These are phyloP conservation scores for Formica aserva DNA, from an alignment of 2,888 invertebrate genomes.

Conservation along the genomic window DNA sequence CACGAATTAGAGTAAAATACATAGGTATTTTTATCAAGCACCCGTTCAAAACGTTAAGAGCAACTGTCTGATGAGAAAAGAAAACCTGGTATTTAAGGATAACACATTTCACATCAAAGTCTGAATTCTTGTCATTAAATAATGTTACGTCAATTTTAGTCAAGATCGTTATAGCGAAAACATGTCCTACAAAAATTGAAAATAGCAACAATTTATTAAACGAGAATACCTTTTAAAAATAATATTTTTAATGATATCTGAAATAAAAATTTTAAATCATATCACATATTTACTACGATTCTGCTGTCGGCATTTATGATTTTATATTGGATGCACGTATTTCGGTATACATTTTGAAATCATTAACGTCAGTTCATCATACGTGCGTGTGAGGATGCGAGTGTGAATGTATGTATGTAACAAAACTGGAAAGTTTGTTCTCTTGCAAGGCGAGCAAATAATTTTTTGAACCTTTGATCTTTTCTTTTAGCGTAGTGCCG, in stretches of 20 bases:
- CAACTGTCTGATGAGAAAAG: conserved; percentile 23
- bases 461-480: conserved; percentile 64
- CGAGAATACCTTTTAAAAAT: not conserved
- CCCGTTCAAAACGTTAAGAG: conserved; percentile 30
- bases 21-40: conserved; percentile 48
- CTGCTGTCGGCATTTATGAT: conserved; percentile 21
- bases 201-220: conserved; percentile 3
- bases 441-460: conserved; percentile 46
- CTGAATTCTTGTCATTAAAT: not conserved
- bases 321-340: conserved; percentile 17
- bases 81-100: not conserved
- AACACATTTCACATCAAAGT: not conserved
- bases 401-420: not conserved
- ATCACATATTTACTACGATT: not conserved
- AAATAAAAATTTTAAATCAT: not conserved
- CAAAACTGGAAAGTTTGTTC: conserved; percentile 52
- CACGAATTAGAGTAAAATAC: conserved; percentile 54
- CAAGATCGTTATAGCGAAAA: not conserved
- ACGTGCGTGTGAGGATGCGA: not conserved
- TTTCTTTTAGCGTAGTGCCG: conserved; percentile 18
- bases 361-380: conserved; percentile 4
- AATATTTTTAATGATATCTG: conserved; percentile 16
- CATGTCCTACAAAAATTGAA: not conserved
- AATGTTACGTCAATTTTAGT: not conserved
- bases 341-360: conserved; percentile 16